Base-by-base conservation (phyloP, 2,797 vertebrate species). In the Enteromius argenteus region DNA sequence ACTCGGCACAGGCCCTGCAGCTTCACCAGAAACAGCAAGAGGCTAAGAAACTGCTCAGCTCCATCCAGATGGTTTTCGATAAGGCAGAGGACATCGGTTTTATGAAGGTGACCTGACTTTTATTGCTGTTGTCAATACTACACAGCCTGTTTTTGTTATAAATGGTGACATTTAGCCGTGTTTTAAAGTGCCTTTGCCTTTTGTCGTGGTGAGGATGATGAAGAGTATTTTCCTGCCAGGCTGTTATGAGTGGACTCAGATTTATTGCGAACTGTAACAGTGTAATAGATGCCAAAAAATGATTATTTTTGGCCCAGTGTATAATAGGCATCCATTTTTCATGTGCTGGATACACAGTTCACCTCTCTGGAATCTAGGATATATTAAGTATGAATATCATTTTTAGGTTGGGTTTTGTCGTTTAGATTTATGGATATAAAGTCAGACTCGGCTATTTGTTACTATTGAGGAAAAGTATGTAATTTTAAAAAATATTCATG, bases 11-110 rank as follows among this genome's bases (percentile, higher is more conserved):
- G 92, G 96, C 97, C 76, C 92, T 99, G 86, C 97, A 96, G 84
- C 96, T 99, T 5, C 97, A 97, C 0, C 98, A 99, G 90, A 98
- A 98, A 90, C 96, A 98, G 91, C 98, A 99, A 87, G 98, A 99
- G 89, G 97, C 98, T 89, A 97, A 99, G 96, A 99, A 99, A 93
- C 96, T 99, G 73, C 96, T 99, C 86, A 97, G 97, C 92, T 99
- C 97, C 81, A 96, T 99, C 88, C 97, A 99, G 95, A 97, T 97
- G 60, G 97, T 98, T 90, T 99, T 99, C 0, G 96, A 97, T 90
- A 99, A 99, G 92, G 97, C 98, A 0, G 98, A 99, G 92, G 98
- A 99, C n/a, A 96, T 99, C 92, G 97, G 97, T 93, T 99, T 99
- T 93, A 99, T 99, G 98, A 99, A 99, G 96, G 96, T 96, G 77